These are phyloP conservation scores for Neotragus moschatus DNA, from an alignment of 2,113 vertebrate genomes.

Conservation along the genomic window DNA sequence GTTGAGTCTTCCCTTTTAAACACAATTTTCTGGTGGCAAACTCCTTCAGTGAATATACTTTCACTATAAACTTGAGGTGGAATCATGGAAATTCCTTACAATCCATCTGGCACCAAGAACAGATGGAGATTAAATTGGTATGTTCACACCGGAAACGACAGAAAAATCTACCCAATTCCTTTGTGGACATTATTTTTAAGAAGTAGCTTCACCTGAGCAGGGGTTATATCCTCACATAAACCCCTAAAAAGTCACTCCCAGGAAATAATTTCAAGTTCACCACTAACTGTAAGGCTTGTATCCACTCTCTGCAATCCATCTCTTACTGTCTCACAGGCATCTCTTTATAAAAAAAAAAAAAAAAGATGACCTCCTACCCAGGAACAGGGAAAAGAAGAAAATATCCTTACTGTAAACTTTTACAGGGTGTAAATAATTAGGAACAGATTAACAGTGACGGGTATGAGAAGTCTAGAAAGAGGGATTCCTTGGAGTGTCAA, in stretches of 20 bases:
- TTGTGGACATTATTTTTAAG: background rate
- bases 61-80: slow-evolving; percentile 16
- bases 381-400: background rate
- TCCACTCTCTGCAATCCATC: background rate
- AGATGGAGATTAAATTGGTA: background rate
- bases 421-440: background rate
- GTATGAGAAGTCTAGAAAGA: background rate
- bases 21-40: background rate
- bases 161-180: background rate
- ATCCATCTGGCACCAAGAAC: background rate
- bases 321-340: background rate
- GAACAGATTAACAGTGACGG: background rate
- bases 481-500: background rate
- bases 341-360: background rate
- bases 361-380: background rate
- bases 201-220: background rate
- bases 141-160: background rate
- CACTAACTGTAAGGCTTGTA: background rate
- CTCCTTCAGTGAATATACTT: background rate
- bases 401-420: background rate
- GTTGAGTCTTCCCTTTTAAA: background rate
- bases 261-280: background rate
- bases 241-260: background rate
- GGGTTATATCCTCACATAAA: background rate
- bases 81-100: background rate